Base-by-base conservation (phyloP, 2,797 vertebrate species). In the Hylomyscus alleni region DNA sequence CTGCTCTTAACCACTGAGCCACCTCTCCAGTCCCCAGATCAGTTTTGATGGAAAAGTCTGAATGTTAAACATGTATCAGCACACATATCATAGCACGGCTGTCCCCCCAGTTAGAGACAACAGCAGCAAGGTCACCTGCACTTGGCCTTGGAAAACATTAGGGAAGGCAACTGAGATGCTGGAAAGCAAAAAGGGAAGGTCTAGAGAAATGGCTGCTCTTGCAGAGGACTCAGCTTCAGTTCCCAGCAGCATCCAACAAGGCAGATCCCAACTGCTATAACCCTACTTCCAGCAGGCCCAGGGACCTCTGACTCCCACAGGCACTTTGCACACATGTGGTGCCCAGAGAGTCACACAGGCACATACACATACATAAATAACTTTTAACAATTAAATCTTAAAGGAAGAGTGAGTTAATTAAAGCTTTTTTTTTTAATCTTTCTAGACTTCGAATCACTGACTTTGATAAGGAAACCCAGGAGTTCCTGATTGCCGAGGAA, bases 401-500 rank as follows among this genome's bases (percentile, higher is more conserved):
- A 19, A 75, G 44, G 44, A 54, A n/a, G 37, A 1, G 10, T n/a
- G 10, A 50, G 10, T 87, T 73, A n/a, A 72, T 34, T 3, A 81
- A n/a, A 65, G 10, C 4, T 34, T 17, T 37, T 78, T 77, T 47
- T n/a, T n/a, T n/a, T n/a, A n/a, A 24, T 90, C 34, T 40, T 65
- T 52, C 67, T 40, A 95, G 58, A 60, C 52, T 95, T 29, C 9
- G 24, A 10, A 93, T 65, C 62, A 12, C 47, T 26, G 84, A 50
- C 2, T 86, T 92, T 54, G 84, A 65, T 26, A 80, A 94, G 69
- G 95, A 97, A 50, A 93, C 75, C 1, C 84, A 50, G 78, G n/a
- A 15, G 1, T 34, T 94, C 67, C 94, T 93, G 90, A 26, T 5
- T 7, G 65, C 52, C 0, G 83, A 54, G 47, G 34, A 94, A 52